These are phyloP conservation scores for Albula glossodonta DNA, from an alignment of 2,113 vertebrate genomes.

Conservation along the genomic window DNA sequence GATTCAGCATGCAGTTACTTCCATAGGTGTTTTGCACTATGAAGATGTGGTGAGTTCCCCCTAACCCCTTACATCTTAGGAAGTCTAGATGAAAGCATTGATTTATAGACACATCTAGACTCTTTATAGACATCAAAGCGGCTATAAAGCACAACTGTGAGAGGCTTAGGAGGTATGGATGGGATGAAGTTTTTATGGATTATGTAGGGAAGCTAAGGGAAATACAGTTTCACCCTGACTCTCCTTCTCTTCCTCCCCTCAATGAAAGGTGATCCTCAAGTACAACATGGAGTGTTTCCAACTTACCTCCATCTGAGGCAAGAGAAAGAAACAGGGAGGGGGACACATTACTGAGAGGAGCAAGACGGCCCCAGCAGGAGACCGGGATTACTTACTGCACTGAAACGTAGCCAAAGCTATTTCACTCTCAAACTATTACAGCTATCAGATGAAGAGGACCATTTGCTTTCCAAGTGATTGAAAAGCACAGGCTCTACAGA, in stretches of 20 bases:
- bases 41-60: neutral
- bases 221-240: conserved; percentile 34
- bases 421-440: neutral
- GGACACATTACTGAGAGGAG: conserved; percentile 58
- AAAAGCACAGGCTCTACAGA: neutral
- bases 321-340: conserved; percentile 58
- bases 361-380: conserved; percentile 48
- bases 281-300: conserved; percentile 55
- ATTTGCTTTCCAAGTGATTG: neutral
- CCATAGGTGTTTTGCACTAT: neutral
- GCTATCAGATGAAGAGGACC: neutral
- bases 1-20: neutral
- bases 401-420: neutral
- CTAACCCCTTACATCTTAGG: neutral
- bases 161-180: conserved; percentile 67
- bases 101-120: neutral
- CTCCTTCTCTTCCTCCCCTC: conserved; percentile 8
- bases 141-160: conserved; percentile 53
- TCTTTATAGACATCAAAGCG: conserved; percentile 53
- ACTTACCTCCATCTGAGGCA: conserved; percentile 79
- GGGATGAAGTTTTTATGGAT: conserved; percentile 63
- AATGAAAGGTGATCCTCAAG: conserved; percentile 62
- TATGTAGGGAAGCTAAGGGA: conserved; percentile 59
- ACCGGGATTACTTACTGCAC: neutral
- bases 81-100: neutral